These are phyloP conservation scores for Choristoneura rosaceana DNA, from an alignment of 2,888 invertebrate genomes.

Conservation along the genomic window DNA sequence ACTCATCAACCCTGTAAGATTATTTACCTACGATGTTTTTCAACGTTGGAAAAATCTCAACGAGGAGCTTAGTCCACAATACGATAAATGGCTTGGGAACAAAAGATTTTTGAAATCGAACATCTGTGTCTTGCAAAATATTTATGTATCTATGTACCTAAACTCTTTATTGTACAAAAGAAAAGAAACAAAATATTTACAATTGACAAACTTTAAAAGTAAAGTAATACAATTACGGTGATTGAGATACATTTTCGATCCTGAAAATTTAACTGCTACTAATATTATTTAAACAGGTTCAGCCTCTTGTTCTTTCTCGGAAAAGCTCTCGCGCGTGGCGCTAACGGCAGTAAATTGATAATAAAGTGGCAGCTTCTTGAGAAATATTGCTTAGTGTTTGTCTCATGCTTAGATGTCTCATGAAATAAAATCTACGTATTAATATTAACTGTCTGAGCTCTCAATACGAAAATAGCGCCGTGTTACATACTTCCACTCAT, in stretches of 20 bases:
- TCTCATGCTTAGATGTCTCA: background rate
- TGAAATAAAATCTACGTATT: conserved; percentile 3
- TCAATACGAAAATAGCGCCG: background rate
- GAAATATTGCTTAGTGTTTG: conserved; percentile 9
- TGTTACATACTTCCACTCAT: background rate
- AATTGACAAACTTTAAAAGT: no score
- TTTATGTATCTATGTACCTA: no score
- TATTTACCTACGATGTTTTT: background rate
- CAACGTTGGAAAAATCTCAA: background rate
- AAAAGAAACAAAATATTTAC: no score
- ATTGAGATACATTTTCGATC: background rate
- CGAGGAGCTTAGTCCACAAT: background rate
- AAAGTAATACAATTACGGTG: conserved; percentile 3
- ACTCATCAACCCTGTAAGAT: background rate
- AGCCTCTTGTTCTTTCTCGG: conserved; percentile 1
- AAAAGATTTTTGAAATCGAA: background rate
- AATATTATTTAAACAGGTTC: conserved; percentile 2
- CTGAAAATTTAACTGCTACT: conserved; percentile 4
- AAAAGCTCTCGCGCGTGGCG: conserved; percentile 11
- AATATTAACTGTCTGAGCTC: background rate
- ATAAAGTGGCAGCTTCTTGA: conserved; percentile 19
- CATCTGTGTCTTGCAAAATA: background rate
- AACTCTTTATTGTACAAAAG: no score
- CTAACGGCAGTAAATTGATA: conserved; percentile 28
- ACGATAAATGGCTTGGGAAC: background rate